Evolutionary conservation across 1,140 invertebrate species (phyloP), one percentile per base, ranked within the genome.

Genomic region (Tetramorium simillimum): DNA sequence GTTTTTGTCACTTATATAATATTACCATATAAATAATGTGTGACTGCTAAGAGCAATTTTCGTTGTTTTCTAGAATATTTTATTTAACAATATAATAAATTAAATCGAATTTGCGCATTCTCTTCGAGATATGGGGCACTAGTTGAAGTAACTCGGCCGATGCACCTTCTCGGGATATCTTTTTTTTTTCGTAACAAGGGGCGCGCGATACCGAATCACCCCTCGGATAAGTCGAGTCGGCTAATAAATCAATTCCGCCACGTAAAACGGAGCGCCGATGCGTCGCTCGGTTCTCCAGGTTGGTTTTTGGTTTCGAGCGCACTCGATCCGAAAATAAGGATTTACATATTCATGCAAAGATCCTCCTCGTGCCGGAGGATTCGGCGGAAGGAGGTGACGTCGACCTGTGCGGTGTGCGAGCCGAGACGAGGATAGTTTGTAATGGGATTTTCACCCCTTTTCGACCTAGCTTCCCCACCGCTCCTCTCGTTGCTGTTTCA

Each of bases 271-370:
- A 90, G 24, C 28, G 73, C 77, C 78, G 81, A 65, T 72, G 80
- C 73, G 85, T 24, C 87, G 56, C 76, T 77, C 90, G 91, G 92
- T 94, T 92, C 91, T 94, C 92, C 91, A 93, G 91, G 91, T 94
- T 94, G 92, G 94, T 94, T 95, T 95, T 95, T 93, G 94, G 94
- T 94, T 94, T 95, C 94, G 93, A 93, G 94, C 94, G 94, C 93
- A 95, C 92, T 95, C 94, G 93, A 95, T 95, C 92, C 85, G 94
- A 95, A 95, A 94, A 95, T 95, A 95, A 95, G 95, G 94, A 95
- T 95, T 95, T 95, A 94, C 95, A 95, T 95, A 95, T 95, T 95
- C 95, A 95, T 95, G 94, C 92, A 93, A 92, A 93, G 93, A 94
- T 94, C 80, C 69, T 84, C 40, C 92, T 93, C 92, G 88, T 87